Base-by-base conservation (phyloP, 2,888 invertebrate genomes). In the Cheilosia variabilis region DNA sequence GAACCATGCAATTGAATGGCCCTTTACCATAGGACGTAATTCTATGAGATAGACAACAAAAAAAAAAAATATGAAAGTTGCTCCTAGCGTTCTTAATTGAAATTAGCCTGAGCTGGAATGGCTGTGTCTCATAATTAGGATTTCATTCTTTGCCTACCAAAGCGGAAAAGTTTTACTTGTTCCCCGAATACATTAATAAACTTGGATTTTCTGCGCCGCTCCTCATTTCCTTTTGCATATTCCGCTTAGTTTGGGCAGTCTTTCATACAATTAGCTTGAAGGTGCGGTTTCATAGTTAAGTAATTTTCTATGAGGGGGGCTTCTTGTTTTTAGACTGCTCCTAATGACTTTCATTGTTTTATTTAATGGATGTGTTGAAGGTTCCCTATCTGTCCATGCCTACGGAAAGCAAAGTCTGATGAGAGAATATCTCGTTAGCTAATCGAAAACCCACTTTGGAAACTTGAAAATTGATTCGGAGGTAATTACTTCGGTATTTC, bases 111-210 rank as follows among this genome's bases (percentile, higher is more conserved):
- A 53, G 60, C 76, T 52, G 69, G 65, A n/a, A 57, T 76, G 58
- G 7, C 27, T 27, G 27, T 27, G 27, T 71, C 50, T 52, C 60
- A 71, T 81, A 65, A 81, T 81, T 81, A 69, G 52, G 76, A 76
- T 76, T 65, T 69, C 53, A 75, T 76, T 76, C 63, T 34, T 65
- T 37, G 63, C 22, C 57, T 41, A 27, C 27, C 50, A 22, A 60
- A 58, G 72, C 75, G 58, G 52, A 57, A 81, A 76, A 81, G 43
- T 76, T 80, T 81, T 45, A 24, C 43, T 68, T 81, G 57, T 52
- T 41, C 41, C 22, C 37, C 27, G 52, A 52, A 52, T 27, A 52
- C 15, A 52, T 15, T 52, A 52, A 24, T 24, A 24, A 2, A 31
- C 4, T 9, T 9, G 45, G n/a, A 0, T 52, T 19, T 55, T 55